Evolutionary conservation across 2,113 vertebrate species (phyloP).

Genomic region (Aspiorhynchus laticeps): DNA sequence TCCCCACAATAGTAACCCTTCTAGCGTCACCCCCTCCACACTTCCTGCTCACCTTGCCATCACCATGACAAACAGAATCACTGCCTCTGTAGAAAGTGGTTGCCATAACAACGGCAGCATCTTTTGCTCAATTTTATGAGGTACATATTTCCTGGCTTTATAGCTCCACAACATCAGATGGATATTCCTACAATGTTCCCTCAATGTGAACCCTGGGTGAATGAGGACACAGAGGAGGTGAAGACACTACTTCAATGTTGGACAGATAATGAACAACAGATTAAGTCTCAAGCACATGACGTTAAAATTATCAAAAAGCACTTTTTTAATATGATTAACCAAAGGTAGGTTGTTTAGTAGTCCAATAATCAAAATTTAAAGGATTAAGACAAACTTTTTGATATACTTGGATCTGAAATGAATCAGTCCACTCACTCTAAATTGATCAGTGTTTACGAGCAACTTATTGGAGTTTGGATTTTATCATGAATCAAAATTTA

Average conservation of each 20-base stretch:
- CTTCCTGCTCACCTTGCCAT: conserved; percentile 74
- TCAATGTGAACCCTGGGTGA: background rate
- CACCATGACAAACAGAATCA: conserved; percentile 81
- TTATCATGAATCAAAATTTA: no score
- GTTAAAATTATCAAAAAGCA: conserved; percentile 1
- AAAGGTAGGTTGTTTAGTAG: background rate
- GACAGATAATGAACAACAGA: background rate
- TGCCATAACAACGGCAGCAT: conserved; percentile 83
- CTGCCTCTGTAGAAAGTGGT: conserved; percentile 81
- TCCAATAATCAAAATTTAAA: background rate
- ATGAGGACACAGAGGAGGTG: background rate
- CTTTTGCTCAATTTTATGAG: conserved; percentile 86
- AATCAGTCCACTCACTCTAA: background rate
- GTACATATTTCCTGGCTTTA: background rate
- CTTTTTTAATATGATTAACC: background rate
- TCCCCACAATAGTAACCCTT: conserved; percentile 73
- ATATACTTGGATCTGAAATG: background rate
- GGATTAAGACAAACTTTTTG: background rate
- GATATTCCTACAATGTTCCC: background rate
- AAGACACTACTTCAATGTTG: background rate
- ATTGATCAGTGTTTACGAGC: background rate
- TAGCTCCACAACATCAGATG: background rate
- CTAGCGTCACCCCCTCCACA: conserved; percentile 65
- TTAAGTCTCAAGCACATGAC: background rate
- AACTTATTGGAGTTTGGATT: background rate